Percentiles rank a stretch among this genome's conserved stretches.
phyloP scores from a whole-genome alignment of 2,888 invertebrate species.

The Amphimallon solstitiale region DNA sequence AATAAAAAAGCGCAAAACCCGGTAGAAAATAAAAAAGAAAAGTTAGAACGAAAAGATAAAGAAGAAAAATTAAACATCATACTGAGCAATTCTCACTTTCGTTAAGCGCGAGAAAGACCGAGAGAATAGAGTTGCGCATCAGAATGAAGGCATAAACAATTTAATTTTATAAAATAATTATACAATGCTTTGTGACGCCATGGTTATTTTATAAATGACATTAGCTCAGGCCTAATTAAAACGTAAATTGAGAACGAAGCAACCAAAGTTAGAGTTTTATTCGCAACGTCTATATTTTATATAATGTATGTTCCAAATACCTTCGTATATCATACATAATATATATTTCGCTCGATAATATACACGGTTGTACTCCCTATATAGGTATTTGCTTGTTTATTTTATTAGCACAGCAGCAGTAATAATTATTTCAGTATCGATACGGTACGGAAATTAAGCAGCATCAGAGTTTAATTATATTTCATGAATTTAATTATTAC shows the following conservation, averaged over 20 bases:
- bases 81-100: background rate
- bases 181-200: constrained; percentile 52
- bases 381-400: no score
- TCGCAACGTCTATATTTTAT: no score
- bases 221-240: constrained; percentile 54
- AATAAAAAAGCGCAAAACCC: background rate
- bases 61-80: background rate
- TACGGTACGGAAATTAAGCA: no score
- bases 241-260: constrained; percentile 58
- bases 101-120: background rate
- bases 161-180: constrained; percentile 38
- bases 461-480: no score
- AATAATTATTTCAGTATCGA: no score
- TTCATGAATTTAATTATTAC: no score
- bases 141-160: constrained; percentile 30
- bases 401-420: no score
- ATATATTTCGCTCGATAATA: no score
- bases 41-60: background rate
- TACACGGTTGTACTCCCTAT: no score
- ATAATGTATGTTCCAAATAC: no score
- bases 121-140: no score
- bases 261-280: constrained; percentile 53
- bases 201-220: constrained; percentile 50
- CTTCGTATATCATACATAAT: no score
- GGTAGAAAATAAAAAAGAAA: background rate